Conservation (phyloP, 2,888 invertebrate genomes). For the Drosophila paramelanica region DNA sequence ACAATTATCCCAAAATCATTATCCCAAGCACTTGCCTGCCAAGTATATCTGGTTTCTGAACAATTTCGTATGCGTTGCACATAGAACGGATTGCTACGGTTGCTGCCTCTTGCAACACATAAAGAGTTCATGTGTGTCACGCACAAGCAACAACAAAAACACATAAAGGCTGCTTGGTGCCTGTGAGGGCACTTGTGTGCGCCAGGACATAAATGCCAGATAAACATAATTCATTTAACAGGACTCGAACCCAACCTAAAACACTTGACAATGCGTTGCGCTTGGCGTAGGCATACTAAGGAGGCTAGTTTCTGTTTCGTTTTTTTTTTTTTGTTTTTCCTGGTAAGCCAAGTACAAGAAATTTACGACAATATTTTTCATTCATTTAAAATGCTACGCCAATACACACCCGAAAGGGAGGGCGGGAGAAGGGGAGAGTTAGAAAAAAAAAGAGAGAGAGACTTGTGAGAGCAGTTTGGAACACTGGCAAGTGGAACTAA, state of each 20-base stretch:
- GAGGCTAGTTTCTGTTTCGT: constrained; percentile 11
- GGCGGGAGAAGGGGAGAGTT: background rate
- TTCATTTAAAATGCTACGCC: constrained; percentile 79
- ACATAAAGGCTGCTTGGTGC: constrained; percentile 10
- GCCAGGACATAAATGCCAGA: constrained; percentile 64
- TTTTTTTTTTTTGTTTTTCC: constrained; percentile 18
- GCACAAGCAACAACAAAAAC: constrained; percentile 22
- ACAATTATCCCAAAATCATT: constrained; percentile 34
- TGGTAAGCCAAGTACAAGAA: constrained; percentile 47
- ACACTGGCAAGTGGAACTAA: constrained; percentile 25
- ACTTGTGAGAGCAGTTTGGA: constrained; percentile 16
- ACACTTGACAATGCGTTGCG: constrained; percentile 76
- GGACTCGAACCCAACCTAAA: constrained; percentile 11
- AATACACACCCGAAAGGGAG: constrained; percentile 41
- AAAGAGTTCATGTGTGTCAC: constrained; percentile 61
- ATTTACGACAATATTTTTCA: constrained; percentile 79
- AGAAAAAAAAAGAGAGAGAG: constrained; percentile 1
- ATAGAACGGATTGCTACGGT: constrained; percentile 49
- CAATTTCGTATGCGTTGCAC: constrained; percentile 44
- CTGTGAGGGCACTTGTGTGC: constrained; percentile 43
- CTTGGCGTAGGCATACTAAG: constrained; percentile 44
- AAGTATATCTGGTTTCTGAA: constrained; percentile 20
- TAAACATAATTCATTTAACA: constrained; percentile 65
- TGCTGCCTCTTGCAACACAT: constrained; percentile 31
- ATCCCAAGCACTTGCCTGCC: constrained; percentile 29